These are phyloP conservation scores for Zaprionus lineosus DNA, from an alignment of 2,888 invertebrate genomes.

Conservation along the genomic window DNA sequence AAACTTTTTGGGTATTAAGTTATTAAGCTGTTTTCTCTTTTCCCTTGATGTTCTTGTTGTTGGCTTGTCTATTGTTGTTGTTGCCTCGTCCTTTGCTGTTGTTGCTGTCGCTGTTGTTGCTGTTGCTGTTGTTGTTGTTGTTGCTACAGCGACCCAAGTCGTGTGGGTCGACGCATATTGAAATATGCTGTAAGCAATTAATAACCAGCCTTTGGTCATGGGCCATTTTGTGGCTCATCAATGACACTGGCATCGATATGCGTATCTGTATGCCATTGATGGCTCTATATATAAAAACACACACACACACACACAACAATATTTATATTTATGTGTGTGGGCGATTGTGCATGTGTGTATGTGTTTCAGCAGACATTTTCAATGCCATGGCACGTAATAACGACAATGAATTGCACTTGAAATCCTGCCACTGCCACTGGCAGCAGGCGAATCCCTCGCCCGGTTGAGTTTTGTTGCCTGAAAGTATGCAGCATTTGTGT, in stretches of 20 bases:
- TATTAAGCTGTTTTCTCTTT: slow-evolving; percentile 67
- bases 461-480: slow-evolving; percentile 33
- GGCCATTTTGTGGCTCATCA: slow-evolving; percentile 51
- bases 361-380: slow-evolving; percentile 43
- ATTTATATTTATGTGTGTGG: background rate
- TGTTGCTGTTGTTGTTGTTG: background rate
- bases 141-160: background rate
- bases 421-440: too few species aligned
- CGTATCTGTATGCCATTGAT: slow-evolving; percentile 34
- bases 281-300: slow-evolving; percentile 1
- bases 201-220: slow-evolving; percentile 58
- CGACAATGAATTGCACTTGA: slow-evolving; percentile 75
- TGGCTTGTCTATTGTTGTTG: background rate
- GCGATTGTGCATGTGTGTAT: slow-evolving; percentile 3
- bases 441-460: slow-evolving; percentile 23
- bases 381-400: slow-evolving; percentile 76
- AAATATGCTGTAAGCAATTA: slow-evolving; percentile 72
- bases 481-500: slow-evolving; percentile 55
- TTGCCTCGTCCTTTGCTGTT: slow-evolving; percentile 4
- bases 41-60: background rate
- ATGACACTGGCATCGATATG: slow-evolving; percentile 38
- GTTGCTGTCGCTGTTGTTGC: slow-evolving; percentile 7
- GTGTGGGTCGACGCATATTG: slow-evolving; percentile 58
- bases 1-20: slow-evolving; percentile 72
- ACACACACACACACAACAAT: background rate